phyloP scores from a whole-genome alignment of 2,888 invertebrate species.

The Minunthozetes semirufus region DNA sequence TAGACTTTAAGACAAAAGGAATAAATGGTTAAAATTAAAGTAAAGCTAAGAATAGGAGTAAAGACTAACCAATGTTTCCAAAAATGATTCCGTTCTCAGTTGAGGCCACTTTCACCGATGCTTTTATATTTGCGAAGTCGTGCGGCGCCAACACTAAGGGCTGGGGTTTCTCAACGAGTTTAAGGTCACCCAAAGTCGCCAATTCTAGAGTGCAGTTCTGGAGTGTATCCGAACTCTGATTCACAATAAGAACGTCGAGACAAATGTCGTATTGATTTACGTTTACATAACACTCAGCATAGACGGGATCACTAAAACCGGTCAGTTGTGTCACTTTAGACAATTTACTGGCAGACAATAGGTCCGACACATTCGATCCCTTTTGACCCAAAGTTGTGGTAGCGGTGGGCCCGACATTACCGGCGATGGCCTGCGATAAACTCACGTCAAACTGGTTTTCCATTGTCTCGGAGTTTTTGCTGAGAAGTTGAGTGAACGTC shows the following conservation, averaged over 20 bases:
- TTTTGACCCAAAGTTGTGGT: constrained; percentile 44
- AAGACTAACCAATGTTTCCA: constrained; percentile 78
- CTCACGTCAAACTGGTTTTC: constrained; percentile 71
- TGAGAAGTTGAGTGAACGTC: constrained; percentile 36
- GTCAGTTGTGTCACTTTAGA: constrained; percentile 83
- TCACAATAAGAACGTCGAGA: constrained; percentile 92
- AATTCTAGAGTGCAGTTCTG: constrained; percentile 96
- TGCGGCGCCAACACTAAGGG: constrained; percentile 91
- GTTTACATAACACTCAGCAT: constrained; percentile 98
- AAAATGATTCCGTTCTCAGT: constrained; percentile 99
- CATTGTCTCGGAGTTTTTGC: constrained; percentile 31
- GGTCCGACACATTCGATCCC: constrained; percentile 48
- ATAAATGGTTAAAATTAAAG: constrained; percentile 34
- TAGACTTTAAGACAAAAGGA: constrained; percentile 60
- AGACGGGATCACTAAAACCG: constrained; percentile 98
- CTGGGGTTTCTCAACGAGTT: constrained; percentile 93
- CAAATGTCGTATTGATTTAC: constrained; percentile 99
- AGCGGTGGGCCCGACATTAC: constrained; percentile 44
- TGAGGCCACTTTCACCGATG: constrained; percentile 97
- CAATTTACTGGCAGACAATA: constrained; percentile 52
- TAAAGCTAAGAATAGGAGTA: constrained; percentile 19
- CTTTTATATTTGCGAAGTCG: constrained; percentile 96
- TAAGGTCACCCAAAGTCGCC: constrained; percentile 94
- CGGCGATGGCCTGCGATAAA: constrained; percentile 74
- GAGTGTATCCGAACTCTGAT: constrained; percentile 94